Evolutionary conservation across 2,888 invertebrate genomes (phyloP).

Genomic region (Chrysopilus asiliformis): DNA sequence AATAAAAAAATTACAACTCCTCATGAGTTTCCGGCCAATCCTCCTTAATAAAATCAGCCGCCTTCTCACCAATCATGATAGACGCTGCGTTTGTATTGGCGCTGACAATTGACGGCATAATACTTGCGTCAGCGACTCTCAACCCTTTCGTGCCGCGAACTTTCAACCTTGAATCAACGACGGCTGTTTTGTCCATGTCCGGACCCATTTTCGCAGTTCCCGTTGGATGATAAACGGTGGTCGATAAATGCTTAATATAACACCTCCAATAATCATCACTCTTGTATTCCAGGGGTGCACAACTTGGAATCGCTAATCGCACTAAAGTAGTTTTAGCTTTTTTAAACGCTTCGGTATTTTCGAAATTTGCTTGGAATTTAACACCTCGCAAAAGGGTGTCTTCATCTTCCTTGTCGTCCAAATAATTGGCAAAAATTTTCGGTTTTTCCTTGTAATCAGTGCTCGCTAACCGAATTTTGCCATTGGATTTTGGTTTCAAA

Average conservation of each 20-base stretch:
- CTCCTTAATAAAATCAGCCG: conserved; percentile 47
- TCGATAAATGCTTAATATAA: conserved; percentile 59
- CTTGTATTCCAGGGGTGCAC: conserved; percentile 50
- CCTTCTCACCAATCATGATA: conserved; percentile 54
- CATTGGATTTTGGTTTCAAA: conserved; percentile 39
- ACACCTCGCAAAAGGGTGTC: conserved; percentile 29
- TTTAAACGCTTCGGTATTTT: conserved; percentile 34
- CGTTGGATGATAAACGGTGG: conserved; percentile 63
- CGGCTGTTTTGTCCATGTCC: conserved; percentile 34
- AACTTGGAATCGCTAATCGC: conserved; percentile 64
- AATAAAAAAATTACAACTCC: no score
- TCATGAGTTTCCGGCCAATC: conserved; percentile 38
- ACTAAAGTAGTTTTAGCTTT: conserved; percentile 36
- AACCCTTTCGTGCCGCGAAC: conserved; percentile 41
- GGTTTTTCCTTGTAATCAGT: conserved; percentile 43
- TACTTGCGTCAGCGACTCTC: conserved; percentile 50
- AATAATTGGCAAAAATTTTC: conserved; percentile 45
- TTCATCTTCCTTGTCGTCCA: conserved; percentile 41
- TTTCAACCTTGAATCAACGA: conserved; percentile 43
- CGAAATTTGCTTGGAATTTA: conserved; percentile 28
- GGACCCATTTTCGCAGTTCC: conserved; percentile 52
- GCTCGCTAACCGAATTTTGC: conserved; percentile 39
- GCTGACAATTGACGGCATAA: conserved; percentile 48
- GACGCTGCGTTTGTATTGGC: conserved; percentile 49
- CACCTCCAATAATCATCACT: conserved; percentile 82